Evolutionary conservation across 2,888 invertebrate species (phyloP).

Genomic region (Tenthredo notha): DNA sequence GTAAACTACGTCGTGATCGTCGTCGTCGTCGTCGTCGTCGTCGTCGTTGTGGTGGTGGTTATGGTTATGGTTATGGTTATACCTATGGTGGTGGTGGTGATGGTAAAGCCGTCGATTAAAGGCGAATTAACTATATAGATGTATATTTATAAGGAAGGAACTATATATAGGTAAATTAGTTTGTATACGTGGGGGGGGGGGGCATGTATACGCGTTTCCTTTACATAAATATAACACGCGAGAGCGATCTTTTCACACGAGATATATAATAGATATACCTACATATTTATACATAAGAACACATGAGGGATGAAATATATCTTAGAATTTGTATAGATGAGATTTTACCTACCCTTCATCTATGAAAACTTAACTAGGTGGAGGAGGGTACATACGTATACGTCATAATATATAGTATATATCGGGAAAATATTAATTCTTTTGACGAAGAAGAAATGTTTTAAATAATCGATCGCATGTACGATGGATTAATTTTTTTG

Average conservation of each 20-base stretch:
- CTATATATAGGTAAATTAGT: no score
- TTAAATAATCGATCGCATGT: no score
- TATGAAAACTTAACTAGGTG: conserved; percentile 2
- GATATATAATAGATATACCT: no score
- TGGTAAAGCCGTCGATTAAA: not conserved
- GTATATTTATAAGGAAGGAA: not conserved
- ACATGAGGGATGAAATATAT: no score
- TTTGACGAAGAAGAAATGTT: no score
- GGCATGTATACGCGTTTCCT: not conserved
- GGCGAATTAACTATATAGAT: not conserved
- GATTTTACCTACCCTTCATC: conserved; percentile 40
- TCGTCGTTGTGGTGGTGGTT: not conserved
- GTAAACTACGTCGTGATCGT: conserved; percentile 54
- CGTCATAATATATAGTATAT: no score
- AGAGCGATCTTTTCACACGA: not conserved
- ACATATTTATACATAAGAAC: no score
- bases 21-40: not conserved
- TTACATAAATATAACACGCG: not conserved
- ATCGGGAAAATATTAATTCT: no score
- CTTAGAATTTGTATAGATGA: not conserved
- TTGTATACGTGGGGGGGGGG: not conserved
- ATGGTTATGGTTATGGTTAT: not conserved
- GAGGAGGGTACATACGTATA: not conserved
- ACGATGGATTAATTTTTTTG: no score
- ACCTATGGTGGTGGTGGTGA: not conserved